A percentile compares a stretch with the other conserved stretches of the same genome.
Conservation (phyloP, 2,888 invertebrate species). For the Cataglyphis altisquamis region DNA sequence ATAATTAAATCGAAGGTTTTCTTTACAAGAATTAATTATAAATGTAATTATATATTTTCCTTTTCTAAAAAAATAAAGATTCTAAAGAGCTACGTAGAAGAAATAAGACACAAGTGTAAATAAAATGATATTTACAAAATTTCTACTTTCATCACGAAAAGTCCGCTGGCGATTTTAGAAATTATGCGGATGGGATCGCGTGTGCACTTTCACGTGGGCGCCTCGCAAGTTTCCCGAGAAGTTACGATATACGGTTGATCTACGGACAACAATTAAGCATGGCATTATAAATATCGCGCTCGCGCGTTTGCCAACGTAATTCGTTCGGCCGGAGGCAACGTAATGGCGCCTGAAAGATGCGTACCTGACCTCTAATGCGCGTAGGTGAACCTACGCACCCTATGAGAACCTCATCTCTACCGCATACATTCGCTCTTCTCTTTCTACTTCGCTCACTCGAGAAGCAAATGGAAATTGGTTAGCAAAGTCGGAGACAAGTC, state of each 20-base stretch:
- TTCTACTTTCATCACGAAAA: constrained; percentile 44
- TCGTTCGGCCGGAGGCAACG: constrained; percentile 72
- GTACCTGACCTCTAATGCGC: constrained; percentile 63
- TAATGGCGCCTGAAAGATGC: constrained; percentile 74
- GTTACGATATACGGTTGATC: constrained; percentile 78
- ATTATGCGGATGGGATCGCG: constrained; percentile 68
- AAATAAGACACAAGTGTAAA: neutral
- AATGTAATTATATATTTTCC: constrained; percentile 39
- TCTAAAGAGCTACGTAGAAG: neutral
- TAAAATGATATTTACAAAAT: constrained; percentile 31
- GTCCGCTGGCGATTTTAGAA: constrained; percentile 66
- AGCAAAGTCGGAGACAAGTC: constrained; percentile 61
- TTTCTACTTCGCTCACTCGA: neutral
- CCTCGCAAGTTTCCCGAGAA: constrained; percentile 72
- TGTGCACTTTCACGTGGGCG: constrained; percentile 74
- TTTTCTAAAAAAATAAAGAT: neutral
- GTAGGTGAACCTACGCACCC: constrained; percentile 77
- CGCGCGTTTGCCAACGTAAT: constrained; percentile 69
- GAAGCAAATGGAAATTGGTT: constrained; percentile 43
- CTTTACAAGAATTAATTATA: constrained; percentile 33
- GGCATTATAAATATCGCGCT: constrained; percentile 78
- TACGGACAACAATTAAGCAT: constrained; percentile 81
- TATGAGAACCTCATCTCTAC: constrained; percentile 61
- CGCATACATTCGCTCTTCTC: constrained; percentile 13
- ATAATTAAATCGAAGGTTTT: neutral